phyloP scores from a whole-genome alignment of 2,113 vertebrate species.

The Sceloporus undulatus region DNA sequence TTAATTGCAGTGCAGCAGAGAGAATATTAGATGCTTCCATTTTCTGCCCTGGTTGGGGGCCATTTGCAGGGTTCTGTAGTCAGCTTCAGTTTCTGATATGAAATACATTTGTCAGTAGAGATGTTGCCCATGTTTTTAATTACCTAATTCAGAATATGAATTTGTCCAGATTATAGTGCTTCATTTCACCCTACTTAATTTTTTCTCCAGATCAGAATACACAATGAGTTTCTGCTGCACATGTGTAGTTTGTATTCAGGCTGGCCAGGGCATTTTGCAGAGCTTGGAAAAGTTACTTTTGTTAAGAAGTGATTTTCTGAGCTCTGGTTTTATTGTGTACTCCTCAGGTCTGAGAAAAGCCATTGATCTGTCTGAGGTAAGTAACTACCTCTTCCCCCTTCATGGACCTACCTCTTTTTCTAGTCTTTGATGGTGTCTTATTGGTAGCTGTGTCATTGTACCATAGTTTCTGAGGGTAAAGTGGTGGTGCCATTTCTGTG shows the following conservation, averaged over 20 bases:
- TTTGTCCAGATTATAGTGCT: background rate
- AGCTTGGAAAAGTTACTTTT: background rate
- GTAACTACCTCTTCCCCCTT: too few species aligned
- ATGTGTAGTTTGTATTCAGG: background rate
- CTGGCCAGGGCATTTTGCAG: background rate
- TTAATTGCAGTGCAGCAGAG: constrained; percentile 30
- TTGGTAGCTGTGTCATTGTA: too few species aligned
- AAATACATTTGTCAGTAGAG: constrained; percentile 30
- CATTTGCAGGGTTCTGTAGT: constrained; percentile 37
- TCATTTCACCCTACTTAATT: background rate
- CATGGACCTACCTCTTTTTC: too few species aligned
- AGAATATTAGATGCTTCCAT: constrained; percentile 35
- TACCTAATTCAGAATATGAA: background rate
- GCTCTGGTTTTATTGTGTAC: background rate
- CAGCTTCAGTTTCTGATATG: background rate
- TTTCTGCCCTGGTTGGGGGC: constrained; percentile 20
- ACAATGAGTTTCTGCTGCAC: background rate
- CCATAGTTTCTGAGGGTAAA: background rate
- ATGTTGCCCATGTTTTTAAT: constrained; percentile 7
- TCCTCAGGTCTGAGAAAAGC: background rate
- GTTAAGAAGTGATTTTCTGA: too few species aligned
- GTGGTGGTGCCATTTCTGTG: background rate
- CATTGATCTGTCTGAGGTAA: too few species aligned
- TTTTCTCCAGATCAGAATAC: background rate
- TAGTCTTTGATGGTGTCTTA: too few species aligned